A percentile compares a stretch with the other conserved stretches of the same genome.
Conservation (phyloP, 2,797 vertebrate genomes). For the Cyprinella venusta region DNA sequence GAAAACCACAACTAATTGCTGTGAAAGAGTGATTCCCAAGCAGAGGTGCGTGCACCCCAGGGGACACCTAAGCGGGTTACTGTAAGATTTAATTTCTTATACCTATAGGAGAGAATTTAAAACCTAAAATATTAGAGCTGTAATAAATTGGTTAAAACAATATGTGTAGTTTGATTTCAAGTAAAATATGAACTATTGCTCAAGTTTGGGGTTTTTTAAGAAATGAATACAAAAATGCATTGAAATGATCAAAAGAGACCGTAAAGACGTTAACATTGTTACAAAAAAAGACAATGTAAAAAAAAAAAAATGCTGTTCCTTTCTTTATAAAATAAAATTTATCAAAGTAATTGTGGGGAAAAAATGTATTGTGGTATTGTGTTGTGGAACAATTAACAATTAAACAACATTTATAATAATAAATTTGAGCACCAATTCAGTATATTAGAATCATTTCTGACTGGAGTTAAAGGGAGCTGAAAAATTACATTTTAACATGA, state of each 20-base stretch:
- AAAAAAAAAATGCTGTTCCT: neutral
- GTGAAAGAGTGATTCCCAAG: slow-evolving; percentile 19
- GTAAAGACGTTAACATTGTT: neutral
- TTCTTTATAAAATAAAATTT: too few relatives aligned
- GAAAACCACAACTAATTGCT: slow-evolving; percentile 21
- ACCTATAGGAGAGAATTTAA: neutral
- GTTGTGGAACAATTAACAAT: too few relatives aligned
- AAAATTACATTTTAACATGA: neutral
- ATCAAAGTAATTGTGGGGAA: too few relatives aligned
- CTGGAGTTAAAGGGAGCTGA: neutral
- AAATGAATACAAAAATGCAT: too few relatives aligned
- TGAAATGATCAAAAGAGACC: neutral
- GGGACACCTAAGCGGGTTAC: slow-evolving; percentile 2
- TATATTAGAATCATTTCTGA: neutral
- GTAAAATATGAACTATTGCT: neutral
- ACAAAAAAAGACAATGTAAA: neutral
- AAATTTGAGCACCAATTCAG: neutral
- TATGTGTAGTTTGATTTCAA: neutral
- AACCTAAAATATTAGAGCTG: neutral
- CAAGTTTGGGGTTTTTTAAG: too few relatives aligned
- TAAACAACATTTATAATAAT: neutral
- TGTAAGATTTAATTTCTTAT: slow-evolving; percentile 9
- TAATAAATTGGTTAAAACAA: neutral
- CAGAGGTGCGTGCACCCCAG: neutral
- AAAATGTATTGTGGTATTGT: too few relatives aligned